Evolutionary conservation across 2,888 invertebrate genomes (phyloP), one percentile per base, ranked within the genome.

Genomic region (Ophraella communa): DNA sequence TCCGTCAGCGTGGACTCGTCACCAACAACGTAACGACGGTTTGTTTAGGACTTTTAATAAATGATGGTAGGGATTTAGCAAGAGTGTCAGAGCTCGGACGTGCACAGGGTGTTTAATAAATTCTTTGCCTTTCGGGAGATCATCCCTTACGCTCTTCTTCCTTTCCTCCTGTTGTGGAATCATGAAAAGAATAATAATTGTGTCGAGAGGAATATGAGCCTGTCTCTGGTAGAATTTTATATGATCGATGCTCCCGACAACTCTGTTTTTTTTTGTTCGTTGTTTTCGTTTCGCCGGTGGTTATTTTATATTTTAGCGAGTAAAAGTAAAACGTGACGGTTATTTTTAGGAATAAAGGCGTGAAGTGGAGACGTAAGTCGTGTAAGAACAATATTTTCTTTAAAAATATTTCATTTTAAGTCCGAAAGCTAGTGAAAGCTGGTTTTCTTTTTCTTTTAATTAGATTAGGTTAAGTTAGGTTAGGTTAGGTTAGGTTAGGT

Each of bases 1-100:
- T 59, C 51, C 59, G 62, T 56, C 62, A 51, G 39, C 57, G 18
- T 52, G 27, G 60, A 44, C 45, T 33, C 51, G 24, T 45, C 58
- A 23, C 49, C 24, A 21, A 45, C 64, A 10, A n/a, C 10, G 51
- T 51, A 57, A 58, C 59, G 51, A 64, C 64, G 64, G 66, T 66
- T 68, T 66, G 66, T 66, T 68, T 66, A 64, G 68, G 68, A 68
- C 66, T 65, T 62, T 64, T 68, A 68, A 68, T 68, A 68, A 66
- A 68, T 66, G 66, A 66, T 64, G 64, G 58, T 57, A 54, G 64
- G 66, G 65, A 68, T 68, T 68, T 64, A 57, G 65, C 53, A 47
- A 66, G 59, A 66, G 62, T 66, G 68, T 66, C 64, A 62, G 62
- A 61, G 58, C 64, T 51, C 55, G 66, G 55, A 68, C 65, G 66